These are phyloP conservation scores for Tetragnatha montana DNA, from an alignment of 2,888 invertebrate species.

Conservation along the genomic window DNA sequence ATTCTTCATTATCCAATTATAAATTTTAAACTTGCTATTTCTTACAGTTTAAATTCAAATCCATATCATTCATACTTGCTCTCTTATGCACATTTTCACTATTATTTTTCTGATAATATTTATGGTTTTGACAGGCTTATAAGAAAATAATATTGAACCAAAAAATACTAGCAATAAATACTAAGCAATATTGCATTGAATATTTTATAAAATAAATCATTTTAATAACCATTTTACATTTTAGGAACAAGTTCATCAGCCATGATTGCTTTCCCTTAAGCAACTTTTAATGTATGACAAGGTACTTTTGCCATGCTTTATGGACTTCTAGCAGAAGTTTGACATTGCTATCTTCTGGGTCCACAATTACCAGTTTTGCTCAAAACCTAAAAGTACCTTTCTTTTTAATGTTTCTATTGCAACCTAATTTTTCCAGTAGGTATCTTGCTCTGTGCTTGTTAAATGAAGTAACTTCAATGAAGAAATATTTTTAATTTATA, in stretches of 20 bases:
- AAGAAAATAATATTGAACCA: too few relatives aligned
- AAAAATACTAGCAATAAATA: too few relatives aligned
- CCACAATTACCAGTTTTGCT: slow-evolving; percentile 51
- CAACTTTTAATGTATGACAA: slow-evolving; percentile 34
- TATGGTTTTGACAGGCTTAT: too few relatives aligned
- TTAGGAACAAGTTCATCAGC: slow-evolving; percentile 10
- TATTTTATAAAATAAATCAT: background rate
- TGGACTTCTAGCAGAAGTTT: slow-evolving; percentile 51
- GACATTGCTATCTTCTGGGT: slow-evolving; percentile 30
- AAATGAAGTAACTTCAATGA: slow-evolving; percentile 44
- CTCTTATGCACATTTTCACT: background rate
- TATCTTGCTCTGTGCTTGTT: slow-evolving; percentile 36
- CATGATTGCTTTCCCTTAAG: slow-evolving; percentile 33
- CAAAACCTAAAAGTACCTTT: slow-evolving; percentile 49
- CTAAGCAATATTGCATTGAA: too few relatives aligned
- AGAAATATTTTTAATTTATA: slow-evolving; percentile 68
- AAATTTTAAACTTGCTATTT: too few relatives aligned
- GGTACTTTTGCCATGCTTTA: slow-evolving; percentile 36
- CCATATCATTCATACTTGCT: too few relatives aligned
- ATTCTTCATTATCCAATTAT: too few relatives aligned
- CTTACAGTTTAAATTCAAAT: too few relatives aligned
- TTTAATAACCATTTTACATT: background rate
- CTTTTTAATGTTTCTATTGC: slow-evolving; percentile 38
- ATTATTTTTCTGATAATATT: background rate
- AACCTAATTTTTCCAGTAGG: slow-evolving; percentile 14